Evolutionary conservation across 2,888 invertebrate species (phyloP), one percentile per base, ranked within the genome.

Genomic region (Trypoxylon attenuatum): DNA sequence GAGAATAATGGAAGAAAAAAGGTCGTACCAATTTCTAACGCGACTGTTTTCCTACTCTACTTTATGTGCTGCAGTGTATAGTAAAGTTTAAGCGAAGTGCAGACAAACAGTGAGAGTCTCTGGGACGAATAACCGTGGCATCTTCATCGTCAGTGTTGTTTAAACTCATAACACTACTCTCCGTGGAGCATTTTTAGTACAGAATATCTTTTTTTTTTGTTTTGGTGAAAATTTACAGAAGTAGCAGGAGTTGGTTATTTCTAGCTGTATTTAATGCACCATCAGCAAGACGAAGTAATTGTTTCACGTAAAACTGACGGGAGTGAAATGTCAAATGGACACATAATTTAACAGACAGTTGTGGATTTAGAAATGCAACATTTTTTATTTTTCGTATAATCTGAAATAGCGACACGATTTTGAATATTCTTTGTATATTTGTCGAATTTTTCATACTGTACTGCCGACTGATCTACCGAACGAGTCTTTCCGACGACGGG

Each of bases 391-490:
- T n/a, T n/a, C n/a, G n/a, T n/a, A n/a, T n/a, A n/a, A n/a, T n/a
- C n/a, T n/a, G n/a, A n/a, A n/a, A n/a, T n/a, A n/a, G n/a, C n/a
- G n/a, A n/a, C n/a, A n/a, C n/a, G n/a, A n/a, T n/a, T n/a, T 25
- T 8, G 16, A 2, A 21, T 65, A 67, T 59, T 63, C 59, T 29
- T 15, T 5, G 33, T 33, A 27, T 33, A 50, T 46, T 19, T 13
- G 27, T 16, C 55, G 52, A 68, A 62, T 69, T 59, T 69, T 56
- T 63, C 67, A 69, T 63, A 33, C 27, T 38, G 18, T 38, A 33
- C 59, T 21, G 15, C 23, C 5, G 10, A n/a, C 19, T 8, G 15
- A 15, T 18, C 19, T 18, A 33, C 27, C 5, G 5, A 33, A 42
- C 21, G 41, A 41, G 16, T 51, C 49, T 52, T 45, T 43, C 41